Percentiles rank a stretch among this genome's conserved stretches.
phyloP scores from a whole-genome alignment of 2,888 invertebrate genomes.

The Sesia bembeciformis region DNA sequence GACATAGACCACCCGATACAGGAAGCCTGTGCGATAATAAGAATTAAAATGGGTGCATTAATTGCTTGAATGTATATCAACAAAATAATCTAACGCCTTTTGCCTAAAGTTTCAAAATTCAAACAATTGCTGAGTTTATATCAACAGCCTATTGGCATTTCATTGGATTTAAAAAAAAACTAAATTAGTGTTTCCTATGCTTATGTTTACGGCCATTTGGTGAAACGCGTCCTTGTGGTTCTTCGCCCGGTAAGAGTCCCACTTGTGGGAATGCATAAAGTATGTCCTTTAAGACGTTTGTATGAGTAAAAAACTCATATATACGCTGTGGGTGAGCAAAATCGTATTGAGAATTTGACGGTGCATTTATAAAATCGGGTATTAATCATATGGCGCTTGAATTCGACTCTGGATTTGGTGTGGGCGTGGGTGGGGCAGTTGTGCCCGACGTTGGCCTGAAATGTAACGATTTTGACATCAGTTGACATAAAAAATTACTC shows the following conservation, averaged over 20 bases:
- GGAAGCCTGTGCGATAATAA: too few species aligned
- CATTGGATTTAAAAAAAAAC: not conserved
- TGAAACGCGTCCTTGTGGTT: too few species aligned
- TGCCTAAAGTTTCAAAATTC: too few species aligned
- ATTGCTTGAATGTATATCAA: too few species aligned
- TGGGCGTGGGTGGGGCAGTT: not conserved
- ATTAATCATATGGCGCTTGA: not conserved
- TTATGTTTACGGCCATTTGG: not conserved
- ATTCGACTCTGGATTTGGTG: not conserved
- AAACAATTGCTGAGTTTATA: not conserved
- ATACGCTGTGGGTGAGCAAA: slow-evolving; percentile 25
- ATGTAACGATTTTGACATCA: not conserved
- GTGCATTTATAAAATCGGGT: not conserved
- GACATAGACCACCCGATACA: too few species aligned
- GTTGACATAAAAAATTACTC: too few species aligned
- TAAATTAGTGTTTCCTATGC: not conserved
- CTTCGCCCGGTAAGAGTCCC: too few species aligned
- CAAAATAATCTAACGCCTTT: too few species aligned
- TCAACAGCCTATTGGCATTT: not conserved
- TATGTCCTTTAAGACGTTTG: slow-evolving; percentile 21
- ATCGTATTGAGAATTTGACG: slow-evolving; percentile 4
- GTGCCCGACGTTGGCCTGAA: not conserved
- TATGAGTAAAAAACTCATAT: slow-evolving; percentile 26
- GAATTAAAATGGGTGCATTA: too few species aligned
- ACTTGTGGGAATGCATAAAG: not conserved